A percentile compares a stretch with the other conserved stretches of the same genome.
Evolutionary conservation across 2,888 invertebrate genomes (phyloP).

Genomic region (Therioaphis trifolii): DNA sequence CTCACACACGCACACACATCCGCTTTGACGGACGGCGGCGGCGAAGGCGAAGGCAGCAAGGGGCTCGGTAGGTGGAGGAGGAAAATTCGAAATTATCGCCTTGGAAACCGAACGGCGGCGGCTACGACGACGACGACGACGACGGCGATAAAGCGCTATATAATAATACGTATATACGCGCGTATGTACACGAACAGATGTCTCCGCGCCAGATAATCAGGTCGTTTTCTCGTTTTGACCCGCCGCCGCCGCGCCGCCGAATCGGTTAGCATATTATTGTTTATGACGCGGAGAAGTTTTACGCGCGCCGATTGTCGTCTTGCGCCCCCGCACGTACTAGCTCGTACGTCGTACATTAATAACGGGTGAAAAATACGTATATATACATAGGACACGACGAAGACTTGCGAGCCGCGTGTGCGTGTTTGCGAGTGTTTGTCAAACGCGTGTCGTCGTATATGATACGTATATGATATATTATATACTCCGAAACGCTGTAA

Average conservation of each 20-base stretch:
- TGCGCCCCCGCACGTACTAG: too few species aligned
- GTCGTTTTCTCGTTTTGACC: constrained; percentile 22
- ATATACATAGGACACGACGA: too few species aligned
- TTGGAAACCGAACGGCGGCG: constrained; percentile 57
- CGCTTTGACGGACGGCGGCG: neutral
- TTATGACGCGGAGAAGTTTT: neutral
- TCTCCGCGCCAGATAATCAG: constrained; percentile 43
- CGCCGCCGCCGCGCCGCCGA: too few species aligned
- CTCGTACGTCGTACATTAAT: too few species aligned
- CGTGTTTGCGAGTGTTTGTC: too few species aligned
- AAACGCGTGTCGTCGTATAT: too few species aligned
- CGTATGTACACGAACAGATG: constrained; percentile 41
- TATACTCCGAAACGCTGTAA: too few species aligned
- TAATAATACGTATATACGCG: neutral
- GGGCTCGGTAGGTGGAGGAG: neutral
- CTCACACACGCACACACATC: constrained; percentile 1
- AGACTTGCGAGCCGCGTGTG: too few species aligned
- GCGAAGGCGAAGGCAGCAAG: neutral
- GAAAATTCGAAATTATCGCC: constrained; percentile 49
- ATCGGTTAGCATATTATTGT: neutral
- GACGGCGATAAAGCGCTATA: constrained; percentile 14
- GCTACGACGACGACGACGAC: neutral
- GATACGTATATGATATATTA: too few species aligned
- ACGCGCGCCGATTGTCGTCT: neutral
- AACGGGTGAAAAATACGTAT: too few species aligned